phyloP scores from a whole-genome alignment of 2,888 invertebrate genomes.

The Drosophila yooni region DNA sequence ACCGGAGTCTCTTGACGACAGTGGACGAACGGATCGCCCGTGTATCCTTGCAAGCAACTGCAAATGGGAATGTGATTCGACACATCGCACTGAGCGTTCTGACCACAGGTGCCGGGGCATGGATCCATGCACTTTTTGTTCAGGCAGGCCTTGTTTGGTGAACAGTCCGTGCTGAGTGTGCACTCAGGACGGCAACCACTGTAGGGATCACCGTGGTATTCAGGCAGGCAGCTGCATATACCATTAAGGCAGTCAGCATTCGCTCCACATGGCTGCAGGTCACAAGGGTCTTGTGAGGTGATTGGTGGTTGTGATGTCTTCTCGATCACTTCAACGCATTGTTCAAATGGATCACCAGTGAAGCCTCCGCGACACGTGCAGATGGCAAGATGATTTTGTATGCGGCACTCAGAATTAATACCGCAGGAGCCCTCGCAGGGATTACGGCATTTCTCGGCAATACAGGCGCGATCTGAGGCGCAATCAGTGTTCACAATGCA shows the following conservation, averaged over 20 bases:
- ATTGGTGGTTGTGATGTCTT: slow-evolving; percentile 86
- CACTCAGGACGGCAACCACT: slow-evolving; percentile 94
- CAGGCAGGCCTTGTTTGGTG: slow-evolving; percentile 90
- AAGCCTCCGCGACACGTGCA: slow-evolving; percentile 88
- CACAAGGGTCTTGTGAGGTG: slow-evolving; percentile 88
- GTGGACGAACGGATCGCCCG: slow-evolving; percentile 91
- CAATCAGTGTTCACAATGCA: slow-evolving; percentile 89
- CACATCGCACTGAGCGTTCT: slow-evolving; percentile 93
- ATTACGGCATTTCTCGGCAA: slow-evolving; percentile 90
- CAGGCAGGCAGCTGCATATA: slow-evolving; percentile 91
- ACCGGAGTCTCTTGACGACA: slow-evolving; percentile 86
- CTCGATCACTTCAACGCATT: slow-evolving; percentile 86
- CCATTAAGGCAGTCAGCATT: slow-evolving; percentile 94
- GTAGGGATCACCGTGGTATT: slow-evolving; percentile 94
- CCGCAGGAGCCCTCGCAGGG: slow-evolving; percentile 91
- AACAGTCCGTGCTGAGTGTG: slow-evolving; percentile 93
- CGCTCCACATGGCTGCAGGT: slow-evolving; percentile 93
- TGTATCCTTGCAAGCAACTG: slow-evolving; percentile 90
- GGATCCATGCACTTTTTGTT: slow-evolving; percentile 94
- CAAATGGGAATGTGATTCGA: slow-evolving; percentile 93
- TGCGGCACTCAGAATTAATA: slow-evolving; percentile 89
- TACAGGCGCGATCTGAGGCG: slow-evolving; percentile 88
- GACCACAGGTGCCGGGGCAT: slow-evolving; percentile 92
- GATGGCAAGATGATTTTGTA: slow-evolving; percentile 89
- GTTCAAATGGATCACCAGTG: slow-evolving; percentile 89